Evolutionary conservation across 2,113 vertebrate species (phyloP).

Genomic region (Bubo scandiacus): DNA sequence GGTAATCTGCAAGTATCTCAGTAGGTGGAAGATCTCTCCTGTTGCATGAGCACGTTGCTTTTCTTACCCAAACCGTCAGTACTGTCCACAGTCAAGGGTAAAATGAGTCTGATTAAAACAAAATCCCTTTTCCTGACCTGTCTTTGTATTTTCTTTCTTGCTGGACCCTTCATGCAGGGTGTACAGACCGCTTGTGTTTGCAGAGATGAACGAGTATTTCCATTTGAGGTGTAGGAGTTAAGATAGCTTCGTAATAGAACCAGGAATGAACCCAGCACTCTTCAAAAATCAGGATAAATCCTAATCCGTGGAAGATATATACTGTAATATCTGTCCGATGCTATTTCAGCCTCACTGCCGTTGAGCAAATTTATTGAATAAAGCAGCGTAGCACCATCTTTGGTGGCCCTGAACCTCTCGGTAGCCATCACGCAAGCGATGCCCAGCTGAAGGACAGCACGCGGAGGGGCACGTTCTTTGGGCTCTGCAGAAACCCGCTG

Average conservation of each 20-base stretch:
- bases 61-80: not conserved
- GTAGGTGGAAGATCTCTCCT: not conserved
- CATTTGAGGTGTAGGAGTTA: not conserved
- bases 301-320: not conserved
- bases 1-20: not conserved
- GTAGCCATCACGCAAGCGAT: too few relatives aligned
- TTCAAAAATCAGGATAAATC: not conserved
- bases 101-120: not conserved
- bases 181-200: not conserved
- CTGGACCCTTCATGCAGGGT: not conserved
- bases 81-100: not conserved
- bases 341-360: not conserved
- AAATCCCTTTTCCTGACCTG: not conserved
- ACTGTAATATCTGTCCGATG: not conserved
- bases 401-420: not conserved
- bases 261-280: not conserved
- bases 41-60: not conserved
- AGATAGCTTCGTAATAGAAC: not conserved
- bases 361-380: too few relatives aligned
- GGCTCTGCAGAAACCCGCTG: not conserved
- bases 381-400: fast-evolving
- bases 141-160: not conserved
- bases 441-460: fast-evolving
- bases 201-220: not conserved
- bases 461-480: fast-evolving